phyloP scores from a whole-genome alignment of 1,140 invertebrate species.

The Leptonema lineaticorne region DNA sequence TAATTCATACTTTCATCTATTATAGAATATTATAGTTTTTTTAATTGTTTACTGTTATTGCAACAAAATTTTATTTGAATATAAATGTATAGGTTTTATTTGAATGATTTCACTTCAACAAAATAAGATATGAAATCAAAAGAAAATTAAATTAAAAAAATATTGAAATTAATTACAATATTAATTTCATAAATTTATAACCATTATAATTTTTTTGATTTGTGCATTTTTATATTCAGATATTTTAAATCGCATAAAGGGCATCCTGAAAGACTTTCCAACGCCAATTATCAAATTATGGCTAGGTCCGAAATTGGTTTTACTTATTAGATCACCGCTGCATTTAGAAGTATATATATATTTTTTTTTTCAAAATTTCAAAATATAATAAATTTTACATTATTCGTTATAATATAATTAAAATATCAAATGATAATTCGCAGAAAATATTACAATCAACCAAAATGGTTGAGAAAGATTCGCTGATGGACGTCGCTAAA shows the following conservation, averaged over 20 bases:
- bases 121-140: too few relatives aligned
- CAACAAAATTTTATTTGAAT: too few relatives aligned
- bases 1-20: too few relatives aligned
- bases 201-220: too few relatives aligned
- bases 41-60: too few relatives aligned
- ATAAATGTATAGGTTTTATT: too few relatives aligned
- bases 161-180: too few relatives aligned
- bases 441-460: constrained; percentile 30
- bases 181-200: too few relatives aligned
- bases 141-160: too few relatives aligned
- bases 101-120: too few relatives aligned
- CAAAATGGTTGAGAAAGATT: constrained; percentile 27
- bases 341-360: constrained; percentile 18
- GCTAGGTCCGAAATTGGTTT: constrained; percentile 23
- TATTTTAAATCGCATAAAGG: constrained; percentile 10
- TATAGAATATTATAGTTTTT: too few relatives aligned
- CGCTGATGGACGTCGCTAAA: constrained; percentile 14
- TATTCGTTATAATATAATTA: constrained; percentile 6
- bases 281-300: constrained; percentile 22
- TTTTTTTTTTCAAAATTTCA: neutral
- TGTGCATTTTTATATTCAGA: too few relatives aligned
- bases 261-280: constrained; percentile 23
- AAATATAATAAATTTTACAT: neutral
- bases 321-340: constrained; percentile 11
- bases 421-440: neutral